phyloP scores from a whole-genome alignment of 2,797 vertebrate genomes.

The Loris lydekkerianus region DNA sequence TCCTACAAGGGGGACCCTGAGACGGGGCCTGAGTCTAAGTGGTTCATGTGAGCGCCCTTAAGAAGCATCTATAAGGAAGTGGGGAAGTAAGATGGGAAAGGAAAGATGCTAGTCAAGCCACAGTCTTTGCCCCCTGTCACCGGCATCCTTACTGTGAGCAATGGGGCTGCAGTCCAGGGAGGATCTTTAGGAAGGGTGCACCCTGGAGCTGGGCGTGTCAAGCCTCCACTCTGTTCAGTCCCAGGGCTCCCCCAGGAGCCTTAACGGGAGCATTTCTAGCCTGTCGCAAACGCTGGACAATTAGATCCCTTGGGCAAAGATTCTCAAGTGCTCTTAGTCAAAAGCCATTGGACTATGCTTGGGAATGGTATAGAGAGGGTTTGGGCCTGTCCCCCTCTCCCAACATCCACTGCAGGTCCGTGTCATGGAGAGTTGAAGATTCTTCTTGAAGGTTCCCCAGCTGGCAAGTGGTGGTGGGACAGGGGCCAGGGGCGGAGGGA shows the following conservation, averaged over 20 bases:
- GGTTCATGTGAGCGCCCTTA: background rate
- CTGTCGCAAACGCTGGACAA: rapidly evolving
- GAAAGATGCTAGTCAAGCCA: background rate
- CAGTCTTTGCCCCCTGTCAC: rapidly evolving
- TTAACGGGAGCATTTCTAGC: background rate
- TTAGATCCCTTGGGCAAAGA: background rate
- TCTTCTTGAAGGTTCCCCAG: background rate
- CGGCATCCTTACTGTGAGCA: too few relatives aligned
- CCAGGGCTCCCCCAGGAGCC: background rate
- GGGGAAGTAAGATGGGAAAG: too few relatives aligned
- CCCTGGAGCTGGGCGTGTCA: background rate
- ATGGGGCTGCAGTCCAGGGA: background rate
- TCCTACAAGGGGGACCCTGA: background rate
- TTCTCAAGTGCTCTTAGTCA: rapidly evolving
- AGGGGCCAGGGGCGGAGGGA: too few relatives aligned
- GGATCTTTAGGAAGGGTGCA: background rate
- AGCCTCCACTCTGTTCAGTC: too few relatives aligned
- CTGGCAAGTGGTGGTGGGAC: too few relatives aligned
- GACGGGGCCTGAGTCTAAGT: background rate
- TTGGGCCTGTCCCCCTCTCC: rapidly evolving
- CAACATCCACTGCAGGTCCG: rapidly evolving
- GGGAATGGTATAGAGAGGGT: background rate
- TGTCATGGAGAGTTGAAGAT: background rate
- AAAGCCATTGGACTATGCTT: background rate
- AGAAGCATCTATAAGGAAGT: background rate